phyloP scores from a whole-genome alignment of 2,888 invertebrate species.

The Trimorus sp. region DNA sequence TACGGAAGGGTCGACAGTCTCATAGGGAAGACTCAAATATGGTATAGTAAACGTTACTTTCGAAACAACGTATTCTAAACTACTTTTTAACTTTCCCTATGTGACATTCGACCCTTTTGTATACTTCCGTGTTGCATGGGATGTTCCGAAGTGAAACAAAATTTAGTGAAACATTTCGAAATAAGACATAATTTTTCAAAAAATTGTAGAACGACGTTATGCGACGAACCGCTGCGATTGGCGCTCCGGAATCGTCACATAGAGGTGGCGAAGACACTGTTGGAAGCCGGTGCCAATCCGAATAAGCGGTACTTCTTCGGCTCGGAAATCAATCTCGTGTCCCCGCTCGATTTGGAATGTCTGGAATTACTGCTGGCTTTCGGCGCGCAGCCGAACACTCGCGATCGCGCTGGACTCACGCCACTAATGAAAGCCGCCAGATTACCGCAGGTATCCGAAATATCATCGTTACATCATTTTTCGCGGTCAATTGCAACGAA shows the following conservation, averaged over 20 bases:
- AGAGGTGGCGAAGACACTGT: constrained; percentile 86
- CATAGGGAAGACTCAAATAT: too few species aligned
- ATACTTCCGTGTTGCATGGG: too few species aligned
- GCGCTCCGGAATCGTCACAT: constrained; percentile 94
- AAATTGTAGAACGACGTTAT: constrained; percentile 84
- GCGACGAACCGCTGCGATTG: constrained; percentile 94
- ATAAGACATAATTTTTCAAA: not conserved
- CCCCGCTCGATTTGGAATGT: constrained; percentile 89
- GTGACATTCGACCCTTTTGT: too few species aligned
- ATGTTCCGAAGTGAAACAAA: too few species aligned
- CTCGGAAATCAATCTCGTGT: constrained; percentile 93
- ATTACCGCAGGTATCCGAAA: constrained; percentile 85
- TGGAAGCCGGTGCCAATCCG: constrained; percentile 93
- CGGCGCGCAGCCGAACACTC: constrained; percentile 93
- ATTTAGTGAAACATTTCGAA: not conserved
- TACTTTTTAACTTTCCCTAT: too few species aligned
- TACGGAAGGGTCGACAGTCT: too few species aligned
- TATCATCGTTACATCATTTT: constrained; percentile 20
- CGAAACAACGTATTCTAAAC: too few species aligned
- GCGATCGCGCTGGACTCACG: constrained; percentile 93
- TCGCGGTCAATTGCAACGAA: not conserved
- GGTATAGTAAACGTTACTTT: too few species aligned
- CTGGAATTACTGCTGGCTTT: constrained; percentile 91
- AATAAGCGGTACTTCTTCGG: constrained; percentile 97
- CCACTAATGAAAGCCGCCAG: constrained; percentile 95